phyloP scores from a whole-genome alignment of 2,888 invertebrate genomes.

The Linyphia triangularis region DNA sequence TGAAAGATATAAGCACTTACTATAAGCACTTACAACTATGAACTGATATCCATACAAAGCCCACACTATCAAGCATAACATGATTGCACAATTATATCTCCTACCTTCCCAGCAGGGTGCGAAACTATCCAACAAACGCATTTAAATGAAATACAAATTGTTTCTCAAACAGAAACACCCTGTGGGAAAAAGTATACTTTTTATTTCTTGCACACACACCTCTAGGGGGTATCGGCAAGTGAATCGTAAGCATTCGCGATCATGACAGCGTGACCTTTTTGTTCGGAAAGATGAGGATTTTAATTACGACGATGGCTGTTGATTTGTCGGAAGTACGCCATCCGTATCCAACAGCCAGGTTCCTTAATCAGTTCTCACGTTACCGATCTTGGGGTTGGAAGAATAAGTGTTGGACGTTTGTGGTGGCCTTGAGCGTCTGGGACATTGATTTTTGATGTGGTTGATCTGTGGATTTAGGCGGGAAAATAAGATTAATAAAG shows the following conservation, averaged over 20 bases:
- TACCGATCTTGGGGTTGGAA: background rate
- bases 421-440: too few relatives aligned
- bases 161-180: background rate
- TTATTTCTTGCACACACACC: background rate
- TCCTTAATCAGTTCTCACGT: background rate
- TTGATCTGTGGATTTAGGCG: too few relatives aligned
- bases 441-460: too few relatives aligned
- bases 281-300: background rate
- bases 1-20: too few relatives aligned
- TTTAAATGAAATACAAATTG: background rate
- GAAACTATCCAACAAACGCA: background rate
- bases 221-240: background rate
- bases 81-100: background rate
- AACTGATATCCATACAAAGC: too few relatives aligned
- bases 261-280: background rate
- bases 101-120: background rate
- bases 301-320: background rate
- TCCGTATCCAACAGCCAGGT: slow-evolving; percentile 2
- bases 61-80: background rate
- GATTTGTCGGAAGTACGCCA: slow-evolving; percentile 1
- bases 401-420: background rate
- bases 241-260: background rate
- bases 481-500: too few relatives aligned
- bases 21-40: too few relatives aligned
- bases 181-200: background rate